Evolutionary conservation across 1,140 invertebrate species (phyloP), one percentile per base, ranked within the genome.

Genomic region (Nasonia giraulti): DNA sequence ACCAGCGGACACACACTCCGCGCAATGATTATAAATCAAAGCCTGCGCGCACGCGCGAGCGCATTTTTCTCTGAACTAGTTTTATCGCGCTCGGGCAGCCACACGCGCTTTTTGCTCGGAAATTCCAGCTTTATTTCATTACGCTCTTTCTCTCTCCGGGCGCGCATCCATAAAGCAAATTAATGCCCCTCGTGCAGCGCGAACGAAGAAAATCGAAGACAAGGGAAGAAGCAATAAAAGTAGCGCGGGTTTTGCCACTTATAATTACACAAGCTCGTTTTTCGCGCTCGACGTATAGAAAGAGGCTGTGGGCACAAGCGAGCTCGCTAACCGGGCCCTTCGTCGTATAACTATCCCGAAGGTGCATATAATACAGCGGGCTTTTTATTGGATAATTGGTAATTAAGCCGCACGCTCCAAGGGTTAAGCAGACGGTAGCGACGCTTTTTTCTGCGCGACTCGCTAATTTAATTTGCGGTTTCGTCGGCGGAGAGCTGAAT

Each of bases 401-500:
- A 92, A 92, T 91, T 91, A 91, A 91, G 89, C 85, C 73, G 88
- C 33, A 6, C 33, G 33, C 33, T 3, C 33, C 90, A 27, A 44
- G 40, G 8, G 68, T 91, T 91, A 90, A 91, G 90, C 87, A 92
- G 90, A 47, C 66, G 27, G 90, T 88, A 92, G 89, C 87, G 89
- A 89, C 89, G 89, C 90, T 90, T 91, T 91, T 89, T 91, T 91
- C 89, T 84, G 84, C 84, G 87, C 87, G 85, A 89, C 88, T 89
- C 88, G 89, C 89, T 91, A 92, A 92, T 91, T 92, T 92, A 91
- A 92, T 91, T 92, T 90, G 91, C 90, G 89, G 91, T 92, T 92
- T 91, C 90, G 89, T 92, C 91, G 89, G 47, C 10, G 47, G 47
- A 3, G 20, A n/a, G 55, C 55, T 62, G 55, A 62, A 62, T 62